Evolutionary conservation across 1,140 invertebrate genomes (phyloP), one percentile per base, ranked within the genome.

Genomic region (Latrodectus geometricus): DNA sequence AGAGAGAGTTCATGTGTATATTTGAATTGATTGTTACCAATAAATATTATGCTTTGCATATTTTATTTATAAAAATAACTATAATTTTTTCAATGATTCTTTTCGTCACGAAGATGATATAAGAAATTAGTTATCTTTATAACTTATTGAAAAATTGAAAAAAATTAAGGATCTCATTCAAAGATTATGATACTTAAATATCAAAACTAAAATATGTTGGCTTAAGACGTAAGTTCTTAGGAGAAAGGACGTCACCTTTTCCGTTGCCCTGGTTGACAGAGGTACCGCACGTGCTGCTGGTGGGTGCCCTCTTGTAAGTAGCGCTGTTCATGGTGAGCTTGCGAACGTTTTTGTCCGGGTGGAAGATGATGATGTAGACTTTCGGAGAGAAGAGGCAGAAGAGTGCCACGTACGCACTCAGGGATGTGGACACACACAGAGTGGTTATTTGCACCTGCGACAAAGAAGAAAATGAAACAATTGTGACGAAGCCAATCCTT

Each of bases 341-440:
- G 8, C 93, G 89, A 8, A 93, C 92, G 88, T 93, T 93, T 88
- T 93, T 93, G 82, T 93, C 91, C 20, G 92, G 93, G 88, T 93
- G 92, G 88, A 93, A 93, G 78, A 93, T 89, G 77, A 93, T 93
- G 78, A 93, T 92, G 89, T 92, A 93, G 49, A 93, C 90, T 89
- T 93, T 93, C 70, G 92, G 92, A 9, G 92, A 92, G 89, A 93
- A 93, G 21, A 93, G 91, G 88, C 92, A 93, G 35, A 92, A 90
- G 61, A 93, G 89, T 11, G 92, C 92, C 61, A 92, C 92, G 66
- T 92, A 92, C 69, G 92, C 92, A 48, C 91, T 92, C 88, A 93
- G 89, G 14, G 91, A 92, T 65, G 93, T 93, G 11, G 93, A 92
- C 65, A 93, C 91, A 87, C 92, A 93, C 78, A 93, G 88, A 9